Base-by-base conservation (phyloP, 2,797 vertebrate genomes). In the Sebastiscus albofasciatus region DNA sequence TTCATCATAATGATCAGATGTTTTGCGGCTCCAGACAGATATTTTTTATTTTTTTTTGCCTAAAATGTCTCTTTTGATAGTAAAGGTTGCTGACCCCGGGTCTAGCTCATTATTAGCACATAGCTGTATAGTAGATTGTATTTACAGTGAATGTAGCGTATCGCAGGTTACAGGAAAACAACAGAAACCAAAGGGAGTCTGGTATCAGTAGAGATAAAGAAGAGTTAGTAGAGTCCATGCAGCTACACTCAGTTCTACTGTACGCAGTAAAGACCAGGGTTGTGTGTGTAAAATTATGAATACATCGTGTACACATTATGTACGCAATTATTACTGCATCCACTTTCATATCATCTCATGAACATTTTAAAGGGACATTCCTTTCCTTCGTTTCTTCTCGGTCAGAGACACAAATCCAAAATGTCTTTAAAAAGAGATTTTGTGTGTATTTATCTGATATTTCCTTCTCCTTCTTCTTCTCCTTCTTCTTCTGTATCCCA, bases 241-340 rank as follows among this genome's bases (percentile, higher is more conserved):
- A 80, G 80, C 9, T 54, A 56, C 4, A 36, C 49, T 9, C 16
- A 39, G 22, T 31, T 29, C 39, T 10, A 12, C 52, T 61, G 42
- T 49, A 67, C 29, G 33, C 8, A 39, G 36, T 55, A 70, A 54
- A 83, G 62, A 74, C 10, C 7, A 31, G 22, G 20, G 7, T 33
- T 42, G 5, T n/a, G 27, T 67, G 16, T 64, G 75, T 73, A 76
- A 68, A 80, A 73, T n/a, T 7, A 66, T 18, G 61, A 73, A 64
- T 71, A 58, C 36, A 67, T 39, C n/a, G 27, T 58, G 26, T 65
- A 73, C 20, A 89, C 5, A 27, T 49, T 75, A 86, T 79, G 20
- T 82, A 90, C 79, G 8, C 4, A 55, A 67, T 20, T 42, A 54
- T 81, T 69, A 80, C 73, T 80, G 71, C 62, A 59, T 88, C 49